Evolutionary conservation across 2,888 invertebrate species (phyloP), one percentile per base, ranked within the genome.

Genomic region (Callosobruchus maculatus): DNA sequence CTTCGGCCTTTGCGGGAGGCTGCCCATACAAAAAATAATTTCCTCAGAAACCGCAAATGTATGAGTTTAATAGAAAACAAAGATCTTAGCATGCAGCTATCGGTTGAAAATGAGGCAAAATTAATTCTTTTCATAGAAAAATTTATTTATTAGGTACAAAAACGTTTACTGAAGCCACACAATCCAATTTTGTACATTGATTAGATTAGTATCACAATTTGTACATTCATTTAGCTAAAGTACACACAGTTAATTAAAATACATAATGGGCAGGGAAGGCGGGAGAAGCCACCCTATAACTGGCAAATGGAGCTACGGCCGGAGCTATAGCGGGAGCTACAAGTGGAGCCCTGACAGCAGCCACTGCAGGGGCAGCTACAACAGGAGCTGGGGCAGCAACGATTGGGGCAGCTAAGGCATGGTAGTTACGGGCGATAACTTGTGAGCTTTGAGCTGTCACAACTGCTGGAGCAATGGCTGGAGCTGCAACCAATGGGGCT

Each of bases 401-500:
- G 21, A 77, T 77, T 69, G 85, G 84, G 67, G 86, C n/a, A n/a
- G 86, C 84, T 70, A 91, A 84, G 0, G 89, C 89, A 80, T 92
- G 91, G 86, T 90, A 89, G 83, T 91, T 91, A 78, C 92, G 88
- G 26, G 91, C 88, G 80, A 92, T 85, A 75, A 91, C 91, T 84
- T 92, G 91, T 9, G 91, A 90, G 85, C 92, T 91, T 81, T 90
- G 89, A 0, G 92, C 90, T 0, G 92, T 92, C 20, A 92, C 91
- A 78, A 90, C 78, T 30, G 83, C 83, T 67, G 84, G 84, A 68
- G 84, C 83, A 13, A 84, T 81, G 7, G 81, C 81, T 21, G 81
- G 81, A 0, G 83, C 80, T 68, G 68, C 68, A 20, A 68, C 68
- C 68, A 68, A 9, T 68, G 68, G 68, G 20, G 68, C 68, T 21